These are phyloP conservation scores for Vesta saturnalis DNA, from an alignment of 2,888 invertebrate genomes.

Conservation along the genomic window DNA sequence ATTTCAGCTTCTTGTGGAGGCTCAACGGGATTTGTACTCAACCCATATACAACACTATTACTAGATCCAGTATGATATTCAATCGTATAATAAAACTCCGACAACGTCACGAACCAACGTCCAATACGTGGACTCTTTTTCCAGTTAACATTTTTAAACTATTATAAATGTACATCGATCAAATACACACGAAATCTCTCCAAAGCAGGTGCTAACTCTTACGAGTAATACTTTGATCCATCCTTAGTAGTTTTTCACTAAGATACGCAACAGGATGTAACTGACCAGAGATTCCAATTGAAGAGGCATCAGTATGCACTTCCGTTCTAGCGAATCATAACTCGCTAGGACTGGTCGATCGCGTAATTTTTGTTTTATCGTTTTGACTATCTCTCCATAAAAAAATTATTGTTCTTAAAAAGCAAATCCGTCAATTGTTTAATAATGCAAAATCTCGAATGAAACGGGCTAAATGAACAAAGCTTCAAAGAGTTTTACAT, in stretches of 20 bases:
- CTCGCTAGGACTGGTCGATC: constrained; percentile 41
- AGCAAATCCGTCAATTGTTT: constrained; percentile 41
- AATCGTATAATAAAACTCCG: constrained; percentile 37
- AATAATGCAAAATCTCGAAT: constrained; percentile 42
- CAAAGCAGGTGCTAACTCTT: constrained; percentile 50
- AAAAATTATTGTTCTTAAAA: constrained; percentile 37
- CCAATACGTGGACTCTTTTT: constrained; percentile 13
- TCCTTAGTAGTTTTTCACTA: constrained; percentile 43
- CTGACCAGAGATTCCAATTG: constrained; percentile 21
- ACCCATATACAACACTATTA: constrained; percentile 30
- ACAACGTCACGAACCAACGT: constrained; percentile 29
- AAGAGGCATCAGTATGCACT: constrained; percentile 44
- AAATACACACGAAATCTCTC: constrained; percentile 48
- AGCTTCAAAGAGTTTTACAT: constrained; percentile 22
- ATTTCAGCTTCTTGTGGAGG: constrained; percentile 23
- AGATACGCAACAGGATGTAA: constrained; percentile 44
- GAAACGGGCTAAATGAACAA: constrained; percentile 45
- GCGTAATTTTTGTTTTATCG: constrained; percentile 38
- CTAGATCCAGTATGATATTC: constrained; percentile 28
- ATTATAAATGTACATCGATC: constrained; percentile 48
- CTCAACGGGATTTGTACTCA: constrained; percentile 35
- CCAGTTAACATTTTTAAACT: constrained; percentile 44
- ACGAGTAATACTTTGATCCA: constrained; percentile 49
- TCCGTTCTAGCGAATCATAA: constrained; percentile 43
- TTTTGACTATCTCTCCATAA: too few species aligned